Base-by-base conservation (phyloP, 2,888 invertebrate species). In the Anorthoa munda region DNA sequence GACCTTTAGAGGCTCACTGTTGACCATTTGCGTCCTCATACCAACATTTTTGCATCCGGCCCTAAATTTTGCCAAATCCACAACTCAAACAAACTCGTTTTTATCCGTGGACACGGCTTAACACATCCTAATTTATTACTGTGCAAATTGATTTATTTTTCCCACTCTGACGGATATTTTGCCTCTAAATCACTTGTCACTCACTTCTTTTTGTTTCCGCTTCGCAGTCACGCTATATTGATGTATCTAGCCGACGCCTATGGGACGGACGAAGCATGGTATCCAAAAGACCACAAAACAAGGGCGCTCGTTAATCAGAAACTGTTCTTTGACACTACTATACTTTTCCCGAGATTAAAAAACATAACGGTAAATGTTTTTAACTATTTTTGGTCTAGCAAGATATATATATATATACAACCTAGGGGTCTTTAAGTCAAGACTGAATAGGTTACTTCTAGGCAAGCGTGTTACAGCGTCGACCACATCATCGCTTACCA, bases 291-390 rank as follows among this genome's bases (percentile, higher is more conserved):
- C 77, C 83, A 94, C 1, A 91, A 95, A 79, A 89, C 92, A 81
- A 93, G 97, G 66, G 96, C 97, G 0, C 84, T 94, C 1, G 92
- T 97, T 18, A 96, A 97, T 87, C 97, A 97, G 81, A 93, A 94
- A 81, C 88, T 97, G 26, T 95, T 97, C 85, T 97, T 97, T 82
- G 95, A 97, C 69, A 91, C 92, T 11, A 94, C 94, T 9, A 90
- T 93, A 23, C 88, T 97, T 2, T 97, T 97, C 81, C 88, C 93
- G 0, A 90, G 93, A 75, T 77, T 96, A 65, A 92, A 93, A 48
- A 92, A 90, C 59, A 91, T 94, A 59, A 90, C 93, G 56, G 97
- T 97, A 90, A 95, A 94, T 92, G 0, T 23, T 65, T 59, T 46
- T 46, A 9, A 18, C 1, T 23, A 31, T 39, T 39, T 39, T 3